Evolutionary conservation across 2,888 invertebrate species (phyloP), one percentile per base, ranked within the genome.

Genomic region (Litoditis marina): DNA sequence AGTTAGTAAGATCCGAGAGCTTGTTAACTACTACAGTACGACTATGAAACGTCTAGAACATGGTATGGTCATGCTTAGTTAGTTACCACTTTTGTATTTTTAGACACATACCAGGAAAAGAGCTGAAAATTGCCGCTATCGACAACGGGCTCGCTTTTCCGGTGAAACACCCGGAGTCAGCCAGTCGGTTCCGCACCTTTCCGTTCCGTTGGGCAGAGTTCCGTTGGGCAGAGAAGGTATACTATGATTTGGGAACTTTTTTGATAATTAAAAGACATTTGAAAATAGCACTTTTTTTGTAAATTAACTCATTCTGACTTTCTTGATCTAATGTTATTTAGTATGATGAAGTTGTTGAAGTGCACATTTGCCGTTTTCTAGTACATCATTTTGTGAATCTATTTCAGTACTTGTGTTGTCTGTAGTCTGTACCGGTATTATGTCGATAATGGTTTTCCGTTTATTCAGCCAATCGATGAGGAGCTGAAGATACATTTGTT

Each of bases 61-160:
- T n/a, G n/a, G n/a, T n/a, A n/a, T n/a, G n/a, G n/a, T n/a, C n/a
- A n/a, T n/a, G n/a, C n/a, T n/a, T n/a, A n/a, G n/a, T n/a, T n/a
- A n/a, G n/a, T n/a, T n/a, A n/a, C n/a, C n/a, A n/a, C n/a, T 11
- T n/a, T 25, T 16, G 2, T 42, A 13, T 57, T 52, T 66, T 54
- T 52, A 74, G 76, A 58, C 77, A 80, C 59, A 62, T 79, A 8
- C 74, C 77, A 0, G 78, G 77, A 7, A 49, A 70, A 22, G 76
- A 72, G 75, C 90, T 98, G 44, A 89, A 89, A 73, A 90, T 98
- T 74, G 95, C 96, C 25, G 98, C 96, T 60, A 98, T 98, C 79
- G 88, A 98, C 86, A 98, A 98, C 86, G 98, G 98, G 3, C 86
- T 98, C 72, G 96, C 98, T 39, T 98, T 98, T 85, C 98, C 98